Percentiles rank a stretch among this genome's conserved stretches.
phyloP scores from a whole-genome alignment of 2,888 invertebrate genomes.

The Nemoura dubitans region DNA sequence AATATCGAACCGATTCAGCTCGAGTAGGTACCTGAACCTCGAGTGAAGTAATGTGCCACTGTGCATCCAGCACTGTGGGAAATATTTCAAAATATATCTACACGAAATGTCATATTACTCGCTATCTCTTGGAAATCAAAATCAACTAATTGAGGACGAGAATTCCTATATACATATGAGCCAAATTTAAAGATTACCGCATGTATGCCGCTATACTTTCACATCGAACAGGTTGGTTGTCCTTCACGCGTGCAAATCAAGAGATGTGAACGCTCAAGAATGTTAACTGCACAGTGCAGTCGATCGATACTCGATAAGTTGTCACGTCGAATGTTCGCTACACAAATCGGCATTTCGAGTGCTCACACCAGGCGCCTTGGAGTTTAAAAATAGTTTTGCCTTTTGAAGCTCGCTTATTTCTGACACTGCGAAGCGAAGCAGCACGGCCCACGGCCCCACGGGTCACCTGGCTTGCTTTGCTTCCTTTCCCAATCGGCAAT shows the following conservation, averaged over 20 bases:
- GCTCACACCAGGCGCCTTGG: background rate
- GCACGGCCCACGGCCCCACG: too few relatives aligned
- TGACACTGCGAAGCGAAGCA: background rate
- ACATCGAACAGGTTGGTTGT: background rate
- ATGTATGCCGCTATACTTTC: background rate
- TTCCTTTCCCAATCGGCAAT: too few relatives aligned
- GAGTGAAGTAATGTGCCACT: background rate
- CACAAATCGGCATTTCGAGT: background rate
- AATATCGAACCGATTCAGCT: background rate
- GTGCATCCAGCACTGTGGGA: background rate
- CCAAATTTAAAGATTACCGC: background rate
- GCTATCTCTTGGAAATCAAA: background rate
- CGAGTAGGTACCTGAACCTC: background rate
- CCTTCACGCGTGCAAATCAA: background rate
- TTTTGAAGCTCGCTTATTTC: background rate
- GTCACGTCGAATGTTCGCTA: background rate
- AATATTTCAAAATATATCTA: background rate
- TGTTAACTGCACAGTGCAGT: background rate
- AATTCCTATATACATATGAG: background rate
- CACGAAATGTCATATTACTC: background rate
- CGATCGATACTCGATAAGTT: background rate
- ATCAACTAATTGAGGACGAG: background rate
- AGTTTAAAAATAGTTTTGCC: background rate
- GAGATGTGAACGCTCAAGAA: background rate
- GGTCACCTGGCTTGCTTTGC: constrained; percentile 25